Evolutionary conservation across 37 sponge, comb jelly and placozoan species (phyloP), one percentile per base, ranked within the genome.

Genomic region (Geodia barretti): DNA sequence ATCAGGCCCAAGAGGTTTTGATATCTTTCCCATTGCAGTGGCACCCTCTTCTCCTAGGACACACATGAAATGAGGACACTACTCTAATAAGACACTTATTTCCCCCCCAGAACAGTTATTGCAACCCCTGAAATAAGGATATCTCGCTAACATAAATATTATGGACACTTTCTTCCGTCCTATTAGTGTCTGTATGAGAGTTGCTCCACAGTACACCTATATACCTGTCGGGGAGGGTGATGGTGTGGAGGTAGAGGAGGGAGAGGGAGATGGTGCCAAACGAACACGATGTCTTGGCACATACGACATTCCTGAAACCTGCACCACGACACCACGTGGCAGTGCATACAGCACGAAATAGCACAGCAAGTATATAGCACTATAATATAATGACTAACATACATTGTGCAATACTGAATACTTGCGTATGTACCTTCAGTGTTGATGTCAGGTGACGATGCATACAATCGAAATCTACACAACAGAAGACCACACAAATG

Each of bases 201-300:
- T n/a, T n/a, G n/a, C n/a, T n/a, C n/a, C n/a, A n/a, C n/a, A n/a
- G n/a, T n/a, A n/a, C n/a, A n/a, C n/a, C n/a, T n/a, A n/a, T 47
- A 14, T 47, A 83, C 89, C 73, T 82, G 65, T 82, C 83, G 43
- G 79, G 79, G 4, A 83, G 33, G 0, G 60, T 73, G 20, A 82
- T 76, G 38, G 47, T 82, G 41, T 60, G 41, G 4, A 54, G 42
- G 29, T 88, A 88, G 54, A 38, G 21, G n/a, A 88, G 41, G 2
- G 83, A 63, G 38, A 88, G 19, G 17, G 47, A 23, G 23, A 88
- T 76, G 29, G 88, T 88, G 54, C 88, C 88, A 71, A 70, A 82
- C 3, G 83, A 72, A 77, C 88, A 82, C 7, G 72, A 62, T 8
- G 83, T 76, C 43, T 70, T 26, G 21, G 88, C 88, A 82, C 81